Evolutionary conservation across 1,140 invertebrate species (phyloP).

Genomic region (Brachionus koreanus): DNA sequence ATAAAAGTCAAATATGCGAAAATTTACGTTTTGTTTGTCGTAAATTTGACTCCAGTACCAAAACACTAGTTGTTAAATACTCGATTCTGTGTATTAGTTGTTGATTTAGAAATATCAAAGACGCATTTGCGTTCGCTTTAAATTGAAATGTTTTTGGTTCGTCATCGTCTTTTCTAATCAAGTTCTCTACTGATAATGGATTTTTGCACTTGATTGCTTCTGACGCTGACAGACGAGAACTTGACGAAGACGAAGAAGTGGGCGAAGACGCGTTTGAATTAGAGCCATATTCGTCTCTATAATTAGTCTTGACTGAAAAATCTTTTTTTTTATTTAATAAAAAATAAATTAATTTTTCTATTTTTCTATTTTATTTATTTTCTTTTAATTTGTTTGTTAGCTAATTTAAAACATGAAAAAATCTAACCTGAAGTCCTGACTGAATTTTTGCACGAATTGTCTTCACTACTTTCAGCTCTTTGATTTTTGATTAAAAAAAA

Average conservation of each 20-base stretch:
- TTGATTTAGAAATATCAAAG: constrained; percentile 14
- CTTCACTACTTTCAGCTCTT: background rate
- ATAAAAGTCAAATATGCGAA: background rate
- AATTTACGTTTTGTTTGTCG: constrained; percentile 13
- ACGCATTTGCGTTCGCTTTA: background rate
- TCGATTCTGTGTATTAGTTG: background rate
- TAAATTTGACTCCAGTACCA: background rate
- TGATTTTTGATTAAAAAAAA: background rate
- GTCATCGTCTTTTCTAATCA: constrained; percentile 5
- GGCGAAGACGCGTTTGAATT: constrained; percentile 8
- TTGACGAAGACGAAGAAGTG: background rate
- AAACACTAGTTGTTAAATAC: background rate
- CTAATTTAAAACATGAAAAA: background rate
- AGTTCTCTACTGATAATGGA: constrained; percentile 33
- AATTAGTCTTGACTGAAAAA: constrained; percentile 6
- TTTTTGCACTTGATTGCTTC: background rate
- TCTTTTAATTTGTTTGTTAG: too few species aligned
- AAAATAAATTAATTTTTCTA: too few species aligned
- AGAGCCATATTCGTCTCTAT: background rate
- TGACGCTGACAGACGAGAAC: background rate
- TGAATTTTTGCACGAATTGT: constrained; percentile 33
- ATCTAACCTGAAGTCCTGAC: constrained; percentile 1
- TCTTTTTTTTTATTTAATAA: background rate
- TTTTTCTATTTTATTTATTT: too few species aligned
- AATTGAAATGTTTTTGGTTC: background rate